Percentiles rank a stretch among this genome's conserved stretches.
Evolutionary conservation across 2,113 vertebrate genomes (phyloP).

Genomic region (Podiceps cristatus): DNA sequence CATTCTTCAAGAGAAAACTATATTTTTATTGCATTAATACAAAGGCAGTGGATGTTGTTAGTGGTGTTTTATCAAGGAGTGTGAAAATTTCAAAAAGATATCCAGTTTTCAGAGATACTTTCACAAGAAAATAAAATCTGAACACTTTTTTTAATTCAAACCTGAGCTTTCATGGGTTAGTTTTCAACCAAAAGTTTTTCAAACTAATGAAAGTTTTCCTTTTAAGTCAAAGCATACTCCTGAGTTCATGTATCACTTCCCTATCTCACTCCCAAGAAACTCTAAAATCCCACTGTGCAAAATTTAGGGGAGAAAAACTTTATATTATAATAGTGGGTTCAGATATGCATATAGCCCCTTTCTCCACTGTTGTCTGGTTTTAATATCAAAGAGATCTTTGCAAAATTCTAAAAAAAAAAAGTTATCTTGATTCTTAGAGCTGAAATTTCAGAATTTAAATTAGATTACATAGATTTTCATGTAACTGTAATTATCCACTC

Average conservation of each 20-base stretch:
- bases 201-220: background rate
- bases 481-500: background rate
- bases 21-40: background rate
- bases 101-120: background rate
- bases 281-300: background rate
- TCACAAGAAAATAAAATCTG: background rate
- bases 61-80: background rate
- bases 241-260: background rate
- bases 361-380: background rate
- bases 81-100: background rate
- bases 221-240: background rate
- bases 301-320: background rate
- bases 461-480: background rate
- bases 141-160: background rate
- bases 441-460: background rate
- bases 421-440: background rate
- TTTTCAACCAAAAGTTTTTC: background rate
- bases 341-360: background rate
- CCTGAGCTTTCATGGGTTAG: background rate
- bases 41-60: background rate
- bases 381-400: background rate
- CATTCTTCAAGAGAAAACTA: background rate
- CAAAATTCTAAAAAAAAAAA: background rate
- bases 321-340: background rate
- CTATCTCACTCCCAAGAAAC: background rate